Evolutionary conservation across 2,888 invertebrate genomes (phyloP).

Genomic region (Cantharis flavilabris): DNA sequence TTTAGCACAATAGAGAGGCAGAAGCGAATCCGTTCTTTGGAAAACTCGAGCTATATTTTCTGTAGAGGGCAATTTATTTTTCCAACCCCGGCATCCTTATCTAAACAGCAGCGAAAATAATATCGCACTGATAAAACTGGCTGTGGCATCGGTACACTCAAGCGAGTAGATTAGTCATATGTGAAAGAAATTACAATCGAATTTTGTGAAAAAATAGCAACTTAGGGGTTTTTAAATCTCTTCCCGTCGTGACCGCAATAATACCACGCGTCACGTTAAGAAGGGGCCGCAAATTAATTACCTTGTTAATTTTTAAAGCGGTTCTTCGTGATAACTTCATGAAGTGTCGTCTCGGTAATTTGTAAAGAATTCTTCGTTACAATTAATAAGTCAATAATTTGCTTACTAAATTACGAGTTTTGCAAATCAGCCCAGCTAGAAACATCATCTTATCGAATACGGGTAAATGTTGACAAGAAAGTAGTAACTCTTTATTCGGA

Average conservation of each 20-base stretch:
- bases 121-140: constrained; percentile 56
- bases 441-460: constrained; percentile 27
- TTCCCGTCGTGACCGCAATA: background rate
- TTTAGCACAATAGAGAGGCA: constrained; percentile 49
- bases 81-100: constrained; percentile 56
- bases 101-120: constrained; percentile 59
- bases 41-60: constrained; percentile 57
- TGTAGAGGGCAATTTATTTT: constrained; percentile 59
- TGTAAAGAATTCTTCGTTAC: background rate
- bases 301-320: background rate
- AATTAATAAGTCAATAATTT: background rate
- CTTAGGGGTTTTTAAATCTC: background rate
- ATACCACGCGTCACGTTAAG: background rate
- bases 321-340: background rate
- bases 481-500: constrained; percentile 41
- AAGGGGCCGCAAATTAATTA: background rate
- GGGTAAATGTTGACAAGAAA: constrained; percentile 32
- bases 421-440: background rate
- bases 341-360: background rate
- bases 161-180: constrained; percentile 45
- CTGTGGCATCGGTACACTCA: constrained; percentile 52
- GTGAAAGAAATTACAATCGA: constrained; percentile 38
- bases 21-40: constrained; percentile 53
- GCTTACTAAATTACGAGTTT: background rate
- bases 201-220: background rate